Base-by-base conservation (phyloP, 2,113 vertebrate species). In the Alouatta palliata region DNA sequence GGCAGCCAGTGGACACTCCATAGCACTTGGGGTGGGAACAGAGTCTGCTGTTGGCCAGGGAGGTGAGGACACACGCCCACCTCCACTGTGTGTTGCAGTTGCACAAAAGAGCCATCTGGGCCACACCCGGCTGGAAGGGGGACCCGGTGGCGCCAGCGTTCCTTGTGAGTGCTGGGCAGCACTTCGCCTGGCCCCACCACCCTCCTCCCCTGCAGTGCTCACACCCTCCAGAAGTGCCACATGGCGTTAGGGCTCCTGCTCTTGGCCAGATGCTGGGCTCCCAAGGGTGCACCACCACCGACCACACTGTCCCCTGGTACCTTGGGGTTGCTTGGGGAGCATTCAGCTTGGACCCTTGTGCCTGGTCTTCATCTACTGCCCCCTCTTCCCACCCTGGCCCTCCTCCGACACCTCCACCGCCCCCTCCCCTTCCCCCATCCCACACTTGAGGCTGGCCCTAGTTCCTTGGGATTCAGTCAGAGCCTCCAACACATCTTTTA, bases 101-200 rank as follows among this genome's bases (percentile, higher is more conserved):
- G 93, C 61, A 91, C 86, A 43, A 27, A 92, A 77, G 93, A 95
- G 87, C 92, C 95, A 94, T 97, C 95, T 96, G 97, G 94, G 94
- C 76, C 95, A 40, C 97, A 97, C 92, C 96, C 76, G 40, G 71
- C 54, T 81, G 95, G 40, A 54, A 87, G 58, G 35, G 87, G 54
- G 61, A 32, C 58, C 92, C 14, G 0, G 77, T 35, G 91, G 96
- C 81, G 90, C 96, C 97, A 97, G 84, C 0, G 10, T 25, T 79
- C 91, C 90, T 54, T 21, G 4, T 0, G 19, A 90, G 88, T 4
- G 5, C 71, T 4, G 52, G 90, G 94, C 96, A 88, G 82, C 83
- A 75, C 94, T 80, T 9, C 4, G 80, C 91, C 70, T 30, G 52
- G 47, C 68, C 76, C 92, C 64, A n/a, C 52, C 17, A 3, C 52